These are phyloP conservation scores for Pelobates cultripes DNA, from an alignment of 2,797 vertebrate species.

Conservation along the genomic window DNA sequence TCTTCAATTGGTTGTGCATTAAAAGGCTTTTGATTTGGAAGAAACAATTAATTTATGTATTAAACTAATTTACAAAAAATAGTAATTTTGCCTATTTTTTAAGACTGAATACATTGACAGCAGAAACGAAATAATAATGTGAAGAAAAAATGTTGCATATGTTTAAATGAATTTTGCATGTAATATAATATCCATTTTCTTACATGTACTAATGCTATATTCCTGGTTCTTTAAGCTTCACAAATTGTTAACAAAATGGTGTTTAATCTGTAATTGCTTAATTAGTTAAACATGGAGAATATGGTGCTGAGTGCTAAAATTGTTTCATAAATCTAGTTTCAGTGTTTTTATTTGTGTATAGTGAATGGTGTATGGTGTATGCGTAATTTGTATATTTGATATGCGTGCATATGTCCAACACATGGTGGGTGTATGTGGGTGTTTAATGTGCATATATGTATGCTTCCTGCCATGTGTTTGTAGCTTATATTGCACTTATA, in stretches of 20 bases:
- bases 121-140: too few species aligned
- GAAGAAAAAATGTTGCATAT: too few species aligned
- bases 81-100: too few species aligned
- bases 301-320: not conserved
- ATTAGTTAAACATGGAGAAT: not conserved
- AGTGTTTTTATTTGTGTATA: not conserved
- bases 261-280: not conserved
- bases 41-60: too few species aligned
- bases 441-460: not conserved
- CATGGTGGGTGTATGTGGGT: not conserved
- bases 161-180: too few species aligned
- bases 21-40: too few species aligned
- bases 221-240: not conserved
- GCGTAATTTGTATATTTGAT: constrained; percentile 15
- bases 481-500: not conserved
- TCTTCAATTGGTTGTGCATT: too few species aligned
- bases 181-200: too few species aligned
- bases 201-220: not conserved
- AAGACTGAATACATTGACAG: too few species aligned
- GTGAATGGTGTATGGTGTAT: not conserved
- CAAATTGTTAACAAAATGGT: not conserved
- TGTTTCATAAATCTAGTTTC: constrained; percentile 19
- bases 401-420: constrained; percentile 22
- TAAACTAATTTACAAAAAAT: too few species aligned
- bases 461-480: not conserved